Conservation (phyloP, 2,113 vertebrate species). For the Plectropomus leopardus region DNA sequence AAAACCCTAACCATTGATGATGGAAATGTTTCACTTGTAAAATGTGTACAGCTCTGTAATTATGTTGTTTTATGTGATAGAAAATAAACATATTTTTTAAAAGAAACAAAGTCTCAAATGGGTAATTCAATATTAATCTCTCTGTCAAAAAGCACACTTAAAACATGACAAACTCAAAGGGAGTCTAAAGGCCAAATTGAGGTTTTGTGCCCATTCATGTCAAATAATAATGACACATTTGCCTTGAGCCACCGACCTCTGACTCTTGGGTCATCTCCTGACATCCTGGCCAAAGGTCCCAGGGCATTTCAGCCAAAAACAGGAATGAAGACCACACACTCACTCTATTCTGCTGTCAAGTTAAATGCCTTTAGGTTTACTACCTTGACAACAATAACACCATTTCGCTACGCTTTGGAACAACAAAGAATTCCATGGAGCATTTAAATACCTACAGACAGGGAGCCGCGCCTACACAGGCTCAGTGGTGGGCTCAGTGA, state of each 20-base stretch:
- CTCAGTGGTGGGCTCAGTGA: conserved; percentile 12
- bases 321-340: conserved; percentile 71
- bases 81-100: conserved; percentile 87
- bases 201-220: conserved; percentile 29
- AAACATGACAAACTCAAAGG: neutral
- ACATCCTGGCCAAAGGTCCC: conserved; percentile 52
- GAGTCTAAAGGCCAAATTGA: conserved; percentile 9
- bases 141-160: neutral
- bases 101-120: conserved; percentile 47
- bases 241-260: conserved; percentile 50
- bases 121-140: neutral
- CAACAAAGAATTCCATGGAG: conserved; percentile 37
- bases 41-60: conserved; percentile 86
- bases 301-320: conserved; percentile 21
- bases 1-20: conserved; percentile 58
- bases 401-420: conserved; percentile 34
- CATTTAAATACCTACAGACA: conserved; percentile 26
- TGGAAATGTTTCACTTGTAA: conserved; percentile 81
- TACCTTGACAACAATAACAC: conserved; percentile 48
- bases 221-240: conserved; percentile 39
- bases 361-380: conserved; percentile 52
- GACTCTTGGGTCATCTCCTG: conserved; percentile 51
- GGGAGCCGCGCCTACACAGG: neutral
- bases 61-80: conserved; percentile 76
- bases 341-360: conserved; percentile 6